Evolutionary conservation across 2,888 invertebrate species (phyloP).

Genomic region (Trimorus sp.): DNA sequence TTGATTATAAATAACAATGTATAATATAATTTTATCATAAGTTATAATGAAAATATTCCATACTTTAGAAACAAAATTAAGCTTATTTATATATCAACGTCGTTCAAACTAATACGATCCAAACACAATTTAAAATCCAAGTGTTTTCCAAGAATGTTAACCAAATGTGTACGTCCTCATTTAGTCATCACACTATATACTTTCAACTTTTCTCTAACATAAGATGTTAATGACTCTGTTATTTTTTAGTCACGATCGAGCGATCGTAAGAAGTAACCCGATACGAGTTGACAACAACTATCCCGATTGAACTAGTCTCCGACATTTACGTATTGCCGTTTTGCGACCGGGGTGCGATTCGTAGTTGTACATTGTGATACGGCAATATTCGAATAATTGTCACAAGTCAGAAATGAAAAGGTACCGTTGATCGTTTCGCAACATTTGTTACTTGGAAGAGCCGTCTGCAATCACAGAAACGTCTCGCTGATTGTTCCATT

Average conservation of each 20-base stretch:
- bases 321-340: slow-evolving; percentile 55
- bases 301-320: slow-evolving; percentile 51
- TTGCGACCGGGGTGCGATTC: slow-evolving; percentile 29
- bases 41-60: too few species aligned
- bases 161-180: too few species aligned
- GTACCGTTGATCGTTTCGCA: slow-evolving; percentile 37
- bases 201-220: not conserved
- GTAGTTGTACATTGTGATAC: slow-evolving; percentile 37
- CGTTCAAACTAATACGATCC: too few species aligned
- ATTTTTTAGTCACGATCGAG: slow-evolving; percentile 48
- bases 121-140: too few species aligned
- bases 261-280: slow-evolving; percentile 52
- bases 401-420: slow-evolving; percentile 57
- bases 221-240: not conserved
- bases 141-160: too few species aligned
- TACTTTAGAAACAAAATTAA: too few species aligned
- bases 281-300: slow-evolving; percentile 32
- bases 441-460: slow-evolving; percentile 33
- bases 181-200: too few species aligned
- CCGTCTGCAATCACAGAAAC: slow-evolving; percentile 32
- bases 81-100: too few species aligned
- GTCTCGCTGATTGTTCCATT: too few species aligned
- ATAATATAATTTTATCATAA: too few species aligned
- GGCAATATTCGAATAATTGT: slow-evolving; percentile 54
- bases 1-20: too few species aligned